Evolutionary conservation across 2,888 invertebrate genomes (phyloP), one percentile per base, ranked within the genome.

Genomic region (Athalia cordata): DNA sequence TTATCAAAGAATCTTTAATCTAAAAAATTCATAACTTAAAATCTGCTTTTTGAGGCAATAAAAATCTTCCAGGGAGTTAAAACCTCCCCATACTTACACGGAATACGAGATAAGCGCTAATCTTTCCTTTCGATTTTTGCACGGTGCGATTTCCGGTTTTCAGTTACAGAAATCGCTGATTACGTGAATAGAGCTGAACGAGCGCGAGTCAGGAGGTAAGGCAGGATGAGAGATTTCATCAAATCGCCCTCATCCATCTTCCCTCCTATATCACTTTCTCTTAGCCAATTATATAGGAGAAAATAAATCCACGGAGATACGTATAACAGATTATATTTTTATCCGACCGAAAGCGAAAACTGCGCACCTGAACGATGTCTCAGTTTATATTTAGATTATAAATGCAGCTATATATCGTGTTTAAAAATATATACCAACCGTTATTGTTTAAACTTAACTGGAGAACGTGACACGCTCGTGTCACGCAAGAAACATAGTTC

Each of bases 401-500:
- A 55, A 55, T 7, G 55, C 6, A 55, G 29, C 29, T 29, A 29
- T 29, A 29, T 29, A 29, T 29, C 29, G 29, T 29, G 29, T 29
- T 1, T 29, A 29, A 29, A 29, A 29, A 29, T 29, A 29, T 29
- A 29, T 29, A 2, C 29, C 2, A 29, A 59, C 43, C 47, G 70
- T 72, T 72, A 72, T 57, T 45, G 50, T 68, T 68, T 47, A 3
- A 45, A 66, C 7, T 15, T 45, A 65, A 72, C 13, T 55, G n/a
- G 45, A 70, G 8, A 59, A 72, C 47, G 13, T 3, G 59, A 72
- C 57, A 57, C 66, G 66, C 66, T 3, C 66, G 49, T 47, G 66
- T 5, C 8, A n/a, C n/a, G 49, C 47, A 49, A 66, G 29, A 29
- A 29, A 29, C 29, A 29, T 29, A 29, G 29, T 29, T 29, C 29